These are phyloP conservation scores for Timema cristinae DNA, from an alignment of 2,888 invertebrate species.

Conservation along the genomic window DNA sequence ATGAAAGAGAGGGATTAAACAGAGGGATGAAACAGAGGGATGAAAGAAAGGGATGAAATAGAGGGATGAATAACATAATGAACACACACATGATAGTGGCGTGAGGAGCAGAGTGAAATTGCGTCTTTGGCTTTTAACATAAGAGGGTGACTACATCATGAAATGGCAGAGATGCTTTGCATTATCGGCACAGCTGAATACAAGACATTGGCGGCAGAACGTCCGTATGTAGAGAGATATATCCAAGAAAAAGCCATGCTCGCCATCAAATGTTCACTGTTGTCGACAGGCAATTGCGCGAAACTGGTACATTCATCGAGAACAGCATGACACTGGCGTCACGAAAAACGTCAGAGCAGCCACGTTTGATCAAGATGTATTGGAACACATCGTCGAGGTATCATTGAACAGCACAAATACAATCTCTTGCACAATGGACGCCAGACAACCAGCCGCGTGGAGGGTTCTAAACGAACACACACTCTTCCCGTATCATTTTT, in stretches of 20 bases:
- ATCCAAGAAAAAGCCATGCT: neutral
- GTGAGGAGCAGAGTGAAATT: neutral
- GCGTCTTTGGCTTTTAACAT: neutral
- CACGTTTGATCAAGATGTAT: neutral
- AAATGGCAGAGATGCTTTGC: neutral
- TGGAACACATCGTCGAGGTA: too few species aligned
- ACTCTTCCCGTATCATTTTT: too few species aligned
- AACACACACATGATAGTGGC: neutral
- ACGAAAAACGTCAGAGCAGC: neutral
- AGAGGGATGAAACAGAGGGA: too few species aligned
- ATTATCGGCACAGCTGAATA: neutral
- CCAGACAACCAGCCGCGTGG: too few species aligned
- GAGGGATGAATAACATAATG: too few species aligned
- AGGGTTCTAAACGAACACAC: too few species aligned
- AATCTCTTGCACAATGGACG: too few species aligned
- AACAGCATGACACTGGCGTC: neutral
- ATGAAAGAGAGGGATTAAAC: too few species aligned
- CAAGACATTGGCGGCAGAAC: neutral
- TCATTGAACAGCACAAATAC: too few species aligned
- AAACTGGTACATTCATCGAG: neutral
- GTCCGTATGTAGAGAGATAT: neutral
- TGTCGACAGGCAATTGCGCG: neutral
- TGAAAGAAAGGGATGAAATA: too few species aligned
- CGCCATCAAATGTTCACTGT: neutral
- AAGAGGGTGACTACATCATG: neutral